phyloP scores from a whole-genome alignment of 2,797 vertebrate genomes.

The Silurus aristotelis region DNA sequence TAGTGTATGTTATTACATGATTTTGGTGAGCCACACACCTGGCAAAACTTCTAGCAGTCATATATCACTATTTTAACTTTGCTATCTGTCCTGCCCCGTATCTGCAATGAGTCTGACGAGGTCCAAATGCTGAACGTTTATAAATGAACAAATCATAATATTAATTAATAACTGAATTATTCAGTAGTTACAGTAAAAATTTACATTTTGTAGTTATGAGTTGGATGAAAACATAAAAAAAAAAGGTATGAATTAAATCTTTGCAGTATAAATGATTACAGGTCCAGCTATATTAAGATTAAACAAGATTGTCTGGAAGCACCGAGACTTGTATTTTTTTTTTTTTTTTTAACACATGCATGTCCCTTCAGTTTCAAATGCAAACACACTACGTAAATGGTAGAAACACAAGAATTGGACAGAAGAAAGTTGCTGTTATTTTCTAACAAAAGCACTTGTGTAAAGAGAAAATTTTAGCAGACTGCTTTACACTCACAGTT shows the following conservation, averaged over 20 bases:
- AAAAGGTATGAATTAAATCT: background rate
- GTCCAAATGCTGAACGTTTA: background rate
- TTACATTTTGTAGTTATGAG: background rate
- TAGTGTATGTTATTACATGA: background rate
- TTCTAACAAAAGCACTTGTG: no score
- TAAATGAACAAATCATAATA: background rate
- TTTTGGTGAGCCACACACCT: background rate
- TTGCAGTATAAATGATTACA: background rate
- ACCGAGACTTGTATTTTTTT: no score
- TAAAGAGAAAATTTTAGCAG: no score
- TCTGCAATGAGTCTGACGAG: background rate
- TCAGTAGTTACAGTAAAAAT: background rate
- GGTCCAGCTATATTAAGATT: background rate
- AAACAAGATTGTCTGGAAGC: no score
- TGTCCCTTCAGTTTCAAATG: no score
- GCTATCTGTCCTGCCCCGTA: background rate
- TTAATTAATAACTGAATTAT: conserved; percentile 1
- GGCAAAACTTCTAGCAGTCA: background rate
- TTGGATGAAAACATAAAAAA: background rate
- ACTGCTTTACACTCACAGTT: no score
- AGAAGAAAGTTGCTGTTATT: no score
- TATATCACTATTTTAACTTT: background rate
- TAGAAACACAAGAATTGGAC: no score
- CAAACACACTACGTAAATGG: no score
- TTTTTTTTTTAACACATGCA: no score